A percentile compares a stretch with the other conserved stretches of the same genome.
phyloP scores from a whole-genome alignment of 1,140 invertebrate species.

The Nasonia longicornis region DNA sequence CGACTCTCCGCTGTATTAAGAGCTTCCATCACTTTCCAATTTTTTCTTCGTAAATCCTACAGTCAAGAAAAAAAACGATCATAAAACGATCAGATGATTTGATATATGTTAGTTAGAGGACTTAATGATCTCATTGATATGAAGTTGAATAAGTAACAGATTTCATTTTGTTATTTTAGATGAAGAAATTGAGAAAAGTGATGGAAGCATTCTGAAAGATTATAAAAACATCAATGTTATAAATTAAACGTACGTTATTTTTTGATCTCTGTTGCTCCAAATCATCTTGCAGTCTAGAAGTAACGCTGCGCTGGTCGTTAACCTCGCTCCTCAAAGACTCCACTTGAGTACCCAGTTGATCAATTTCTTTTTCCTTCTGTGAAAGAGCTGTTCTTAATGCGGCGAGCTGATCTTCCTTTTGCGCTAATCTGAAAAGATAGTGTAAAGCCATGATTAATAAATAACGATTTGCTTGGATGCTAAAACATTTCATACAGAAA shows the following conservation, averaged over 20 bases:
- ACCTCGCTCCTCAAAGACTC: conserved; percentile 59
- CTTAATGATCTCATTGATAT: conserved; percentile 36
- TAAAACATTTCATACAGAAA: not conserved
- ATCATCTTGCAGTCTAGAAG: conserved; percentile 69
- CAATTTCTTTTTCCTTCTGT: conserved; percentile 66
- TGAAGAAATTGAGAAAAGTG: conserved; percentile 55
- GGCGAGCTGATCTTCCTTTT: conserved; percentile 62
- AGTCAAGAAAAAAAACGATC: conserved; percentile 51
- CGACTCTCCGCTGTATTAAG: conserved; percentile 78
- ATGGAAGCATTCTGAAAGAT: conserved; percentile 53
- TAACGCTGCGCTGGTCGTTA: conserved; percentile 53
- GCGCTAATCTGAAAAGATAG: conserved; percentile 52
- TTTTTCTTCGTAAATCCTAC: conserved; percentile 85
- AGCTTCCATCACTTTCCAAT: conserved; percentile 90
- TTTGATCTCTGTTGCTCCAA: conserved; percentile 78
- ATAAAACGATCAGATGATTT: conserved; percentile 30
- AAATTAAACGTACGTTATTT: conserved; percentile 78
- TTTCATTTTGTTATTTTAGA: conserved; percentile 30
- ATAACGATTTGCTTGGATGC: no score
- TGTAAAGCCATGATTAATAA: not conserved
- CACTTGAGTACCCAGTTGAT: conserved; percentile 64
- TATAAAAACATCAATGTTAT: not conserved
- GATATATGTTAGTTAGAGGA: conserved; percentile 21
- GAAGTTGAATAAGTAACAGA: conserved; percentile 42
- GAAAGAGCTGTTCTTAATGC: conserved; percentile 59